Base-by-base conservation (phyloP, 2,113 vertebrate species). In the Nestor notabilis region DNA sequence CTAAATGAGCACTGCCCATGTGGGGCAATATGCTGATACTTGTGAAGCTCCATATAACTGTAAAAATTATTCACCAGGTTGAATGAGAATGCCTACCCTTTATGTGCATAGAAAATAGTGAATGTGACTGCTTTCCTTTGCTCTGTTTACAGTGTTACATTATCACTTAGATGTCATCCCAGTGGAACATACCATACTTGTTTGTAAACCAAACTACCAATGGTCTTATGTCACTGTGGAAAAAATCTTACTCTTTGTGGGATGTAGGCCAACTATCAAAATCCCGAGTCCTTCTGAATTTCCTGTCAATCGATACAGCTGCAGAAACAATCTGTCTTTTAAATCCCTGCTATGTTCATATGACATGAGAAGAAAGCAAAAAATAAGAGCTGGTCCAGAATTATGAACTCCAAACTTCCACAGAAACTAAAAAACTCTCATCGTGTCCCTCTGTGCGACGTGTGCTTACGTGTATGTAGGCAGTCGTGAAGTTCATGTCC, bases 221-320 rank as follows among this genome's bases (percentile, higher is more conserved):
- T 56, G 35, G 17, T 52, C 65, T 90, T 86, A 1, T 49, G n/a
- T 55, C 41, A n/a, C 47, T 83, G 6, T 41, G 35, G 68, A 60
- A 85, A 53, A 80, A 81, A 25, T 21, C 63, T 55, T 64, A 17
- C 8, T 56, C 33, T 69, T 70, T 15, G 47, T 80, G 79, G 58
- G 53, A 56, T 63, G 31, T 65, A 61, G 33, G 56, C 47, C 66
- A 85, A 3, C n/a, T 69, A 27, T 44, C 39, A 76, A 60, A 92
- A 86, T 56, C 28, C 63, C 1, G 25, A 85, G 25, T 85, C 87
- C 61, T 68, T 89, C 74, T 64, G 61, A 85, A 85, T 79, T 91
- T 87, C 87, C 63, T 74, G 78, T 95, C 66, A 58, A 76, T 69
- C 69, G 28, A 77, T 87, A 44, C 66, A 80, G 74, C 87, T 96